Evolutionary conservation across 2,797 vertebrate genomes (phyloP).

Genomic region (Dermochelys coriacea): DNA sequence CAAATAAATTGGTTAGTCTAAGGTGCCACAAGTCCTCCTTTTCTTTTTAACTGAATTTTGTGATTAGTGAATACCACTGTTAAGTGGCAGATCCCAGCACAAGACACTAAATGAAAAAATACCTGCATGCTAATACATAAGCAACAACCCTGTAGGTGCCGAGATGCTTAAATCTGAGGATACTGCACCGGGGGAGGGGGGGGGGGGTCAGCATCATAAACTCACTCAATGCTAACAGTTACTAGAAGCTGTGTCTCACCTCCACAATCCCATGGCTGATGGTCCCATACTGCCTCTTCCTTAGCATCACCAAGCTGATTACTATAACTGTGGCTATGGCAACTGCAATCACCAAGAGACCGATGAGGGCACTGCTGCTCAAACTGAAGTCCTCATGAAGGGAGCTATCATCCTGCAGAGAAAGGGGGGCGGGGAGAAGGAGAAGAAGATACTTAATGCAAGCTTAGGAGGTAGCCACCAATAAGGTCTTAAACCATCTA

Average conservation of each 20-base stretch:
- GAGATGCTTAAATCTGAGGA: background rate
- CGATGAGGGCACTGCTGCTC: slow-evolving; percentile 94
- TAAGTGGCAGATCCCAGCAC: background rate
- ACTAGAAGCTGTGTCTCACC: slow-evolving; percentile 81
- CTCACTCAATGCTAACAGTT: slow-evolving; percentile 32
- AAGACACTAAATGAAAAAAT: fast-evolving
- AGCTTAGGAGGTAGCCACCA: background rate
- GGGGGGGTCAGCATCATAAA: too few species aligned
- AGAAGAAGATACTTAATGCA: fast-evolving
- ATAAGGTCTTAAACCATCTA: background rate
- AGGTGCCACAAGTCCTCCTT: too few species aligned
- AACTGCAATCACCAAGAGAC: slow-evolving; percentile 94
- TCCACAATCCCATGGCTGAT: slow-evolving; percentile 99
- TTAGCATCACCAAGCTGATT: slow-evolving; percentile 96
- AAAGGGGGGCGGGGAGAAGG: background rate
- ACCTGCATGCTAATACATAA: fast-evolving
- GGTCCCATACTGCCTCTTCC: slow-evolving; percentile 96
- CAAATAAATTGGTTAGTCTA: too few species aligned
- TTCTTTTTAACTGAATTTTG: too few species aligned
- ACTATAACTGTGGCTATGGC: slow-evolving; percentile 97
- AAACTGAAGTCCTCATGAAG: slow-evolving; percentile 94
- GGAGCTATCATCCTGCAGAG: slow-evolving; percentile 87
- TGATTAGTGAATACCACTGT: background rate
- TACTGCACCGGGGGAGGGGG: too few species aligned
- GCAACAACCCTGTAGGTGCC: fast-evolving